A percentile compares a stretch with the other conserved stretches of the same genome.
These are phyloP conservation scores for Tiaroga cobitis DNA, from an alignment of 2,797 vertebrate species.

Conservation along the genomic window DNA sequence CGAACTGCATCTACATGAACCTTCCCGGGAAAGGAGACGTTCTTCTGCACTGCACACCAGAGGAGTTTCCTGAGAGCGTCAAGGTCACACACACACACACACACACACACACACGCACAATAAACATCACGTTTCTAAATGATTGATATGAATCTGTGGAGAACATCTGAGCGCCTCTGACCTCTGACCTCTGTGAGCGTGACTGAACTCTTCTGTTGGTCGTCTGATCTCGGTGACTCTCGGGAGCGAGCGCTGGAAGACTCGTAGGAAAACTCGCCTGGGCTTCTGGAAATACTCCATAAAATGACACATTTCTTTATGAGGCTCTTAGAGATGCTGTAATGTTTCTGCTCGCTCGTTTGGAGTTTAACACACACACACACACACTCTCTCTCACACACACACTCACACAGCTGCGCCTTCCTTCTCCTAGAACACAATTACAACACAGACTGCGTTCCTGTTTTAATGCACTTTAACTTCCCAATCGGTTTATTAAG, in stretches of 20 bases:
- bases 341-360: constrained; percentile 63
- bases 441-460: no score
- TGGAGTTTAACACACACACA: not conserved
- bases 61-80: constrained; percentile 89
- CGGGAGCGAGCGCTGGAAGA: constrained; percentile 60
- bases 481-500: no score
- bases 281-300: constrained; percentile 74
- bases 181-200: no score
- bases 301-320: constrained; percentile 76
- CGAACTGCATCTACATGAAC: constrained; percentile 95
- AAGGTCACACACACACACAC: constrained; percentile 79
- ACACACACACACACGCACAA: not conserved
- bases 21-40: constrained; percentile 90
- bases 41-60: constrained; percentile 86
- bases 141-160: no score
- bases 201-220: no score
- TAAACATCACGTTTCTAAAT: no score
- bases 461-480: no score
- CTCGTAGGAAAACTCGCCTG: constrained; percentile 76
- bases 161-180: no score
- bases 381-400: no score
- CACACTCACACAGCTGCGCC: no score
- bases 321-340: constrained; percentile 72
- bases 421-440: no score
- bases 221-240: no score